Evolutionary conservation across 1,140 invertebrate genomes (phyloP).

Genomic region (Neotoxoptera formosana): DNA sequence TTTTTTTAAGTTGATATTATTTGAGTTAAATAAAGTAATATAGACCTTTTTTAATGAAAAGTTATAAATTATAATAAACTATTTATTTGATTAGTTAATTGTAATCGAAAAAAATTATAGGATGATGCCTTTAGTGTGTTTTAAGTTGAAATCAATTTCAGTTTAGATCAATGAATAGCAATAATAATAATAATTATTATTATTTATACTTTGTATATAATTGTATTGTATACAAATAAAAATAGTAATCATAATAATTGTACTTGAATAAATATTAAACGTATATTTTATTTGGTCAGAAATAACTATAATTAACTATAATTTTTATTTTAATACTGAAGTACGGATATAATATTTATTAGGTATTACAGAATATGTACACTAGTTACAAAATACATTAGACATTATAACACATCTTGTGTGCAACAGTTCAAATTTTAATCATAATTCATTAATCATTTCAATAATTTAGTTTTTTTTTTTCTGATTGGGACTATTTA

Average conservation of each 20-base stretch:
- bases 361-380: background rate
- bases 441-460: background rate
- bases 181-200: too few relatives aligned
- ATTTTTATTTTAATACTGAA: background rate
- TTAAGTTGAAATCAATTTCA: background rate
- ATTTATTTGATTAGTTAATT: background rate
- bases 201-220: background rate
- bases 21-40: background rate
- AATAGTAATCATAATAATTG: background rate
- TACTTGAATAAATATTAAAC: background rate
- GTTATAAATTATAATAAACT: background rate
- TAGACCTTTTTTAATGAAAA: background rate
- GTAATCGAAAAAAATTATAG: background rate
- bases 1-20: background rate
- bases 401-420: background rate
- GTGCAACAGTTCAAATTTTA: background rate
- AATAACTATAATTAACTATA: slow-evolving; percentile 17
- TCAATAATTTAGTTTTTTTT: background rate
- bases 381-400: background rate
- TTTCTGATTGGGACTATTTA: background rate
- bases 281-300: background rate
- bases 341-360: background rate
- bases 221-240: background rate
- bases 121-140: background rate
- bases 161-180: background rate